A percentile compares a stretch with the other conserved stretches of the same genome.
phyloP scores from a whole-genome alignment of 2,797 vertebrate genomes.

The Scolopax rusticola region DNA sequence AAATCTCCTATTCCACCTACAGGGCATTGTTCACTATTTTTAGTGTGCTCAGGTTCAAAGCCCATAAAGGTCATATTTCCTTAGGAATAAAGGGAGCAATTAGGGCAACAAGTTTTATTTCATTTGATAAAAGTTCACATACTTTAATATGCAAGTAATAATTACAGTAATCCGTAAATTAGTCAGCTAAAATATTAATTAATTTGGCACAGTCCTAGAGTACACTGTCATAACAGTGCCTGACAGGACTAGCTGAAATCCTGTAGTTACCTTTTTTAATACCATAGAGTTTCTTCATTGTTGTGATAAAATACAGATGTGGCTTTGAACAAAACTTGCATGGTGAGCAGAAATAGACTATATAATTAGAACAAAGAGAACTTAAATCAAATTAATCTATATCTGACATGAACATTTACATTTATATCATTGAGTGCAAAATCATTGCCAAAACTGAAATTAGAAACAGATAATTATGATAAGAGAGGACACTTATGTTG shows the following conservation, averaged over 20 bases:
- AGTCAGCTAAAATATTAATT: slow-evolving; percentile 77
- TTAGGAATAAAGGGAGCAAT: slow-evolving; percentile 66
- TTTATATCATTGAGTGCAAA: slow-evolving; percentile 85
- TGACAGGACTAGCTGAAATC: slow-evolving; percentile 70
- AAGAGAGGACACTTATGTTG: slow-evolving; percentile 83
- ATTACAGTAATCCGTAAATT: slow-evolving; percentile 75
- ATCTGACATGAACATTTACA: slow-evolving; percentile 88
- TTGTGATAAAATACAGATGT: slow-evolving; percentile 86
- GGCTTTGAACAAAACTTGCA: slow-evolving; percentile 80
- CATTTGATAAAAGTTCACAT: slow-evolving; percentile 72
- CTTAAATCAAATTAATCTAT: slow-evolving; percentile 89
- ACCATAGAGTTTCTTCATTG: slow-evolving; percentile 71
- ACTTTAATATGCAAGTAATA: slow-evolving; percentile 75
- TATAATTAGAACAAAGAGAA: slow-evolving; percentile 87
- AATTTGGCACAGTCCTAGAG: slow-evolving; percentile 66
- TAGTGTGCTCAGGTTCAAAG: slow-evolving; percentile 41
- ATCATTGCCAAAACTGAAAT: slow-evolving; percentile 87
- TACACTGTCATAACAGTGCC: slow-evolving; percentile 60
- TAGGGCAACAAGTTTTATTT: slow-evolving; percentile 74
- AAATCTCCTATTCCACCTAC: neutral
- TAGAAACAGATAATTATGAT: slow-evolving; percentile 89
- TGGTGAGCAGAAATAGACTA: slow-evolving; percentile 85
- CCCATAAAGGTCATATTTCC: slow-evolving; percentile 61
- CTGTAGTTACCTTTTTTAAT: slow-evolving; percentile 70
- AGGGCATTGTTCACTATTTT: slow-evolving; percentile 23